Evolutionary conservation across 2,113 vertebrate genomes (phyloP).

Genomic region (Coptodon rendalli): DNA sequence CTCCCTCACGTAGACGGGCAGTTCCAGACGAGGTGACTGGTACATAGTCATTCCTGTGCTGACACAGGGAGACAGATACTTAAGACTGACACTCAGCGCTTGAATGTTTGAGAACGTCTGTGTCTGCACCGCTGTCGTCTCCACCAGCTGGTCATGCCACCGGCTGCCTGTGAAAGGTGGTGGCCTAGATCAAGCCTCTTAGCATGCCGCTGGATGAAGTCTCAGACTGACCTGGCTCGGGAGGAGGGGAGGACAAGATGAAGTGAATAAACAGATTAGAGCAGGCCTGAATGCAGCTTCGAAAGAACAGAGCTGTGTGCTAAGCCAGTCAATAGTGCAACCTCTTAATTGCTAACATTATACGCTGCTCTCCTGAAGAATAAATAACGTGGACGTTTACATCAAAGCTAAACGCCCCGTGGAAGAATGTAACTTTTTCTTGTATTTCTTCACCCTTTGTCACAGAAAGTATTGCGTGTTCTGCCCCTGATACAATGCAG

Average conservation of each 20-base stretch:
- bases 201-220: slow-evolving; percentile 38
- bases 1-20: slow-evolving; percentile 4
- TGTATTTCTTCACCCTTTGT: slow-evolving; percentile 1
- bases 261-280: slow-evolving; percentile 42
- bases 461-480: neutral
- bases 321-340: neutral
- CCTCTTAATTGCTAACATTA: neutral
- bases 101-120: neutral
- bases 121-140: slow-evolving; percentile 1
- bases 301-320: neutral
- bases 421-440: neutral
- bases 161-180: slow-evolving; percentile 1
- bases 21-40: slow-evolving; percentile 12
- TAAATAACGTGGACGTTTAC: neutral
- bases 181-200: slow-evolving; percentile 62
- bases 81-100: slow-evolving; percentile 23
- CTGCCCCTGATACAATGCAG: neutral
- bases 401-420: neutral
- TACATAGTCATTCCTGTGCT: slow-evolving; percentile 26
- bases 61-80: slow-evolving; percentile 41
- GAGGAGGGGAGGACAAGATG: neutral
- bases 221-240: slow-evolving; percentile 9
- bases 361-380: neutral
- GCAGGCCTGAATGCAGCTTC: neutral
- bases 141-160: slow-evolving; percentile 38